These are phyloP conservation scores for Leucophenga montana DNA, from an alignment of 2,888 invertebrate genomes.

Conservation along the genomic window DNA sequence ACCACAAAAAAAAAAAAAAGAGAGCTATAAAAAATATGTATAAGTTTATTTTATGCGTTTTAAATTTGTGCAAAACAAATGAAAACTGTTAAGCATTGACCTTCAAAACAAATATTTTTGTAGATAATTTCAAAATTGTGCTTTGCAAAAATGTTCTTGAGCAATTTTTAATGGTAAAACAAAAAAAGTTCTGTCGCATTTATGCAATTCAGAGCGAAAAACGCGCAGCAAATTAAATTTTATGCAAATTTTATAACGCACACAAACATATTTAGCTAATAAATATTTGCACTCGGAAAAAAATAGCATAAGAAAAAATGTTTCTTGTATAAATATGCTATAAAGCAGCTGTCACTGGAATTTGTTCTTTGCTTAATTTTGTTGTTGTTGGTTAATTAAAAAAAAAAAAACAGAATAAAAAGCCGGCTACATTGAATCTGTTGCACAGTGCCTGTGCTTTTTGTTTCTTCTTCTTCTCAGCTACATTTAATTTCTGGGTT, in stretches of 20 bases:
- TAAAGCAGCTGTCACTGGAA: neutral
- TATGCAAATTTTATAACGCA: no score
- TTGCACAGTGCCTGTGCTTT: neutral
- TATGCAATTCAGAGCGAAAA: slow-evolving; percentile 35
- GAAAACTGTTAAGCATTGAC: neutral
- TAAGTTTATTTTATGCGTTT: slow-evolving; percentile 57
- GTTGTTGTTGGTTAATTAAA: neutral
- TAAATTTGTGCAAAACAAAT: slow-evolving; percentile 54
- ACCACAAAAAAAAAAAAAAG: neutral
- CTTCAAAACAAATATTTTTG: neutral
- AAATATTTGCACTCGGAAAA: no score
- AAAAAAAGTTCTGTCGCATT: no score
- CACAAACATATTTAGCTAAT: no score
- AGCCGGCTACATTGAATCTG: slow-evolving; percentile 26
- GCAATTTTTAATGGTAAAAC: no score
- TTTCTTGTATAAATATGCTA: no score
- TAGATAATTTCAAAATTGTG: no score
- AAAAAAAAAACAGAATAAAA: slow-evolving; percentile 2
- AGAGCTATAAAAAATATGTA: neutral
- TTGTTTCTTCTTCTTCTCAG: slow-evolving; percentile 2
- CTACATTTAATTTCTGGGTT: neutral
- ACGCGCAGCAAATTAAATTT: neutral
- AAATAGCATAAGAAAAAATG: neutral
- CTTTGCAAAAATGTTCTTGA: neutral
- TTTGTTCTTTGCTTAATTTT: neutral